Base-by-base conservation (phyloP, 2,797 vertebrate genomes). In the Myoxocephalus aenaeus region DNA sequence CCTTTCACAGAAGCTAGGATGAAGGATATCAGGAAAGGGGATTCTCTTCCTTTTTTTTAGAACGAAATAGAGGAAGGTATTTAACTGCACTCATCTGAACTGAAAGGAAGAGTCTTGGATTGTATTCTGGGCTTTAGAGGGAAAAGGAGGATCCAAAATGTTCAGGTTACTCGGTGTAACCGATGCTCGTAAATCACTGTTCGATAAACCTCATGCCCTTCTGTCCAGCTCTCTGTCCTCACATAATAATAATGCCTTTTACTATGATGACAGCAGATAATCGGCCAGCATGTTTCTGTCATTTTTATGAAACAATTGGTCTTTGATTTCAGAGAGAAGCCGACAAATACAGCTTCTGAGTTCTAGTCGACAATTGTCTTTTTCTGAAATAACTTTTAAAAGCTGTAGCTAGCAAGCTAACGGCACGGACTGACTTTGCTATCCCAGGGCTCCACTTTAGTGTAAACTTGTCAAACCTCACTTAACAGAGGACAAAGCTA, bases 21-120 rank as follows among this genome's bases (percentile, higher is more conserved):
- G 29, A 32, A 15, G 54, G 27, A 57, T 32, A 32, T 57, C 27
- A 29, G 34, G 56, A 58, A 29, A 58, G 29, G 34, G 18, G 32
- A 58, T 58, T 42, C 17, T 5, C 22, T 63, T 46, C 62, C 32
- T 57, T 59, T 66, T 63, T 65, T 36, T 18, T n/a, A 73, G 38
- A 58, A 65, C 0, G 3, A 50, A 76, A 53, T 46, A 38, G 58
- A 65, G 11, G n/a, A 42, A 25, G 27, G 36, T 51, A 22, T 46
- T 18, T 46, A 70, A 61, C 53, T n/a, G 22, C 9, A 25, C 42
- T 58, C 34, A 22, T 53, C 22, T 22, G 62, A 48, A 29, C 29
- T 56, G 29, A 29, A 38, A 9, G 15, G 7, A 34, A 18, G 27
- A 54, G 27, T 48, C 22, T 14, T 72, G 42, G 22, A 57, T 72